Conservation (phyloP, 2,113 vertebrate genomes). For the Orthonyx spaldingii region DNA sequence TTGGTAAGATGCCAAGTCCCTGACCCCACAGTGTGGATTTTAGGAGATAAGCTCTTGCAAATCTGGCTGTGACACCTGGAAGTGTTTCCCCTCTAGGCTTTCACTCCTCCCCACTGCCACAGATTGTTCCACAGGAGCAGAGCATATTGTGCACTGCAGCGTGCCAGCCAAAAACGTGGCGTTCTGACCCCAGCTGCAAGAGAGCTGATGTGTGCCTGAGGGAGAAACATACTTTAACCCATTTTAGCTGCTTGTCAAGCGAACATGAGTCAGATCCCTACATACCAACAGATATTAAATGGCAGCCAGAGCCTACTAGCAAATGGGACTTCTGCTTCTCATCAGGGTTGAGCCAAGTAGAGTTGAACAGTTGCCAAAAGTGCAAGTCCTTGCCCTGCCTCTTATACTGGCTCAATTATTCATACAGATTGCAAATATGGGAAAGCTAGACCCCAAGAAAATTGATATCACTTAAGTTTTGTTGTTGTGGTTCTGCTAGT, state of each 20-base stretch:
- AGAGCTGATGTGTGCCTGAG: not conserved
- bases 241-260: constrained; percentile 11
- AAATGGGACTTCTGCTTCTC: not conserved
- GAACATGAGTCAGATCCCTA: constrained; percentile 30
- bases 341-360: not conserved
- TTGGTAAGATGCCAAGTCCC: not conserved
- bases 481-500: not conserved
- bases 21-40: not conserved
- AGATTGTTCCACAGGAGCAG: not conserved
- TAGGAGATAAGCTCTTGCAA: not conserved
- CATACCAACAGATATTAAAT: constrained; percentile 23
- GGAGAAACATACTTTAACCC: constrained; percentile 10
- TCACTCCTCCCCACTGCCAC: fast-evolving
- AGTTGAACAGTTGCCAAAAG: not conserved
- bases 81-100: not conserved
- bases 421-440: not conserved
- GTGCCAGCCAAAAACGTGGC: not conserved
- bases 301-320: not conserved
- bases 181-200: not conserved
- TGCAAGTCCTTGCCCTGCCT: not conserved
- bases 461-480: not conserved
- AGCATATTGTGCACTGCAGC: fast-evolving
- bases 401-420: not conserved
- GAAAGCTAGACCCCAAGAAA: not conserved
- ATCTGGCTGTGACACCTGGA: fast-evolving